These are phyloP conservation scores for Drosophila nigromelanica DNA, from an alignment of 1,140 invertebrate genomes.

Conservation along the genomic window DNA sequence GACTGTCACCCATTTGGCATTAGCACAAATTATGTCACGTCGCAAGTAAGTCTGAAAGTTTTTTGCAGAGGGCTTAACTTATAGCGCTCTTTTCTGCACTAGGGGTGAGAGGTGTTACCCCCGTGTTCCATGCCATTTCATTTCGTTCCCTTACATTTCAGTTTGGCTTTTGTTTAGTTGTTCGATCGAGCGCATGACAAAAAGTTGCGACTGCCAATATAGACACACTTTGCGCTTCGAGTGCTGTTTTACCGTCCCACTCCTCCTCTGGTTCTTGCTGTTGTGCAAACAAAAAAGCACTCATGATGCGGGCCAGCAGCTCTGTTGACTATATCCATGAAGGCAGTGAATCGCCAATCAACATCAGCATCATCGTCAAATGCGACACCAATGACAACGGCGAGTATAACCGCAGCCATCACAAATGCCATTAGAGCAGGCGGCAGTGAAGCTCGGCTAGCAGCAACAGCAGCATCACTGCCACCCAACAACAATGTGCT, in stretches of 20 bases:
- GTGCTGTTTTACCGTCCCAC: conserved; percentile 7
- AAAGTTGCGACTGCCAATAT: conserved; percentile 70
- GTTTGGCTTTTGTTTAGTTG: conserved; percentile 22
- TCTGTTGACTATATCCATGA: conserved; percentile 43
- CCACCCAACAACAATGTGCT: not conserved
- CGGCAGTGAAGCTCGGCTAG: conserved; percentile 44
- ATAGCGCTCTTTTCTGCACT: conserved; percentile 52
- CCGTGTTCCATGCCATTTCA: not conserved
- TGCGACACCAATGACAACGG: conserved; percentile 52
- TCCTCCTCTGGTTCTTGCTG: not conserved
- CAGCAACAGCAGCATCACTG: conserved; percentile 3
- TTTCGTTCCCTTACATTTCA: conserved; percentile 10
- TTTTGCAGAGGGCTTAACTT: conserved; percentile 71
- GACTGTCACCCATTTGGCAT: conserved; percentile 52
- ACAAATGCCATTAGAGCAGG: conserved; percentile 75
- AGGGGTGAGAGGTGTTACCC: conserved; percentile 22
- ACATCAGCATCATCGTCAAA: conserved; percentile 71
- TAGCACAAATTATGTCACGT: conserved; percentile 80
- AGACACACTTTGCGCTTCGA: conserved; percentile 50
- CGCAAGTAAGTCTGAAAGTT: conserved; percentile 51
- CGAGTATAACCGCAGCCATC: conserved; percentile 76
- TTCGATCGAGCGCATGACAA: conserved; percentile 22
- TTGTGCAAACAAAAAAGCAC: conserved; percentile 52
- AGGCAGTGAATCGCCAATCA: conserved; percentile 73
- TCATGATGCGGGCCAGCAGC: conserved; percentile 38